phyloP scores from a whole-genome alignment of 2,888 invertebrate genomes.

The Cremastobaeus sp. region DNA sequence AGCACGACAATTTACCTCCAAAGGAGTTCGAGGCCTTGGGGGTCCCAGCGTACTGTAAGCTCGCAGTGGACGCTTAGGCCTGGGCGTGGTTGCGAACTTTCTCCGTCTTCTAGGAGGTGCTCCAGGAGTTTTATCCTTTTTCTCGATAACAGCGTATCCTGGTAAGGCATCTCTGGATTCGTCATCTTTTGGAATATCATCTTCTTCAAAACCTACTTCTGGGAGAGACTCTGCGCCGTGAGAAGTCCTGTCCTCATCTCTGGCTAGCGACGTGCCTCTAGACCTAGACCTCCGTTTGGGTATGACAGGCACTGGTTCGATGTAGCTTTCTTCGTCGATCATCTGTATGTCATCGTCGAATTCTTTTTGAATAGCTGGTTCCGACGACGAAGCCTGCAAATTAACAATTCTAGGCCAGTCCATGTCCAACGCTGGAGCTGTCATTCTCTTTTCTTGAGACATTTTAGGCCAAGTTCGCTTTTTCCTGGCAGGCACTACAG shows the following conservation, averaged over 20 bases:
- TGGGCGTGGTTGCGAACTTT: constrained; percentile 85
- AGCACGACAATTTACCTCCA: constrained; percentile 59
- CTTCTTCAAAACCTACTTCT: constrained; percentile 77
- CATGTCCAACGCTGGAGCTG: constrained; percentile 32
- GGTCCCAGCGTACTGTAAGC: constrained; percentile 83
- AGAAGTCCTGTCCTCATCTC: constrained; percentile 85
- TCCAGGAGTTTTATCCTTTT: constrained; percentile 81
- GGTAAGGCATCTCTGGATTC: constrained; percentile 77
- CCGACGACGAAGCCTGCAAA: constrained; percentile 50
- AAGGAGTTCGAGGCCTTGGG: constrained; percentile 79
- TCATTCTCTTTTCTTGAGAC: constrained; percentile 31
- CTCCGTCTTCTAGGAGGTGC: constrained; percentile 80
- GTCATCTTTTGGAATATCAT: constrained; percentile 77
- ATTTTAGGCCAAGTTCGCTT: constrained; percentile 63
- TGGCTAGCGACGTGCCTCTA: constrained; percentile 77
- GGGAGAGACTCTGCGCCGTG: constrained; percentile 84
- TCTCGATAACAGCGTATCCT: constrained; percentile 89
- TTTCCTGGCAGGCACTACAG: constrained; percentile 67
- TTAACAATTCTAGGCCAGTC: constrained; percentile 54
- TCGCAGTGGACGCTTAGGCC: constrained; percentile 81
- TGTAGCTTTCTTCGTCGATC: constrained; percentile 80
- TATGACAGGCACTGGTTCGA: constrained; percentile 81
- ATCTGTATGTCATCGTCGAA: constrained; percentile 45
- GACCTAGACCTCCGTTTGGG: constrained; percentile 81
- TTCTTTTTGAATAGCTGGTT: constrained; percentile 55